phyloP scores from a whole-genome alignment of 2,797 vertebrate genomes.

The Manis pentadactyla region DNA sequence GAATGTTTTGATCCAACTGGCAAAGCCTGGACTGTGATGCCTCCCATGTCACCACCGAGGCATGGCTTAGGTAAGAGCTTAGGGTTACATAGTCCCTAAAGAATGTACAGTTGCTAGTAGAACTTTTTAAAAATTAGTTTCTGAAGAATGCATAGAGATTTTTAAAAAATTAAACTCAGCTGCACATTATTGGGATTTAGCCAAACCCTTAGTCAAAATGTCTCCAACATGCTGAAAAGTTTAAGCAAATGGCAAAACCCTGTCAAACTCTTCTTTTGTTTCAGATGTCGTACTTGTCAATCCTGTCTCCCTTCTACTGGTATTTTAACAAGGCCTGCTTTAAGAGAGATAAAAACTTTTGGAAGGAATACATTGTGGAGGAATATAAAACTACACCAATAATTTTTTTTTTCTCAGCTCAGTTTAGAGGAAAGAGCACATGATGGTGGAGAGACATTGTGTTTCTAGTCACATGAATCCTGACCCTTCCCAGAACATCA shows the following conservation, averaged over 20 bases:
- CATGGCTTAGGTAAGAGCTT: too few species aligned
- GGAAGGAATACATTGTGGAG: not conserved
- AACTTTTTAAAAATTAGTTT: too few species aligned
- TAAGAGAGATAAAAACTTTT: not conserved
- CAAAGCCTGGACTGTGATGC: too few species aligned
- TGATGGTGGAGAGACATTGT: not conserved
- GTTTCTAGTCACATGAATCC: not conserved
- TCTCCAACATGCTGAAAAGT: not conserved
- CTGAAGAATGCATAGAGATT: not conserved
- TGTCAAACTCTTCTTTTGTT: not conserved
- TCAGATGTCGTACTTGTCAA: not conserved
- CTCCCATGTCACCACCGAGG: too few species aligned
- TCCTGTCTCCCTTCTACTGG: not conserved
- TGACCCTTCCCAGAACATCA: not conserved
- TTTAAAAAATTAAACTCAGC: not conserved
- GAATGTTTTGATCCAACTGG: too few species aligned
- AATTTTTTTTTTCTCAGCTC: not conserved
- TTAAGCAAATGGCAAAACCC: not conserved
- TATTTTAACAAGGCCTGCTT: not conserved
- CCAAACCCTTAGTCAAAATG: not conserved
- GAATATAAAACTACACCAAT: not conserved
- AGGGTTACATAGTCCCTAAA: too few species aligned
- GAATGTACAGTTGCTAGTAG: not conserved
- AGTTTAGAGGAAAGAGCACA: not conserved
- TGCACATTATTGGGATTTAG: not conserved